Conservation (phyloP, 2,888 invertebrate genomes). For the Drosophila monieri region DNA sequence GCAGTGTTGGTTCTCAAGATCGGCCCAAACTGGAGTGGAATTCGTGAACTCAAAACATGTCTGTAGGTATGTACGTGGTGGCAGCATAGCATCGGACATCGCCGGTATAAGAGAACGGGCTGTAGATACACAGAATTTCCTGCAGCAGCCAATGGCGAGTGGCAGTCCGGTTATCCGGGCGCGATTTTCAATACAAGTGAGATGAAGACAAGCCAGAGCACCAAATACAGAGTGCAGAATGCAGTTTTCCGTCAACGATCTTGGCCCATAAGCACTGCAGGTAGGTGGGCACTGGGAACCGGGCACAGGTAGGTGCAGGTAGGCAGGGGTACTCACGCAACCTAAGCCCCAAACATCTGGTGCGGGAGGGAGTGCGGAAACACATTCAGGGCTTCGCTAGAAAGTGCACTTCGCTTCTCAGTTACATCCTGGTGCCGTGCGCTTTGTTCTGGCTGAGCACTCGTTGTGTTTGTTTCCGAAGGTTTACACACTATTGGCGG, state of each 20-base stretch:
- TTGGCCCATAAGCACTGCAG: constrained; percentile 14
- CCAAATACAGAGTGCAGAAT: constrained; percentile 41
- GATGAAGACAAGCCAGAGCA: constrained; percentile 11
- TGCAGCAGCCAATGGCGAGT: constrained; percentile 43
- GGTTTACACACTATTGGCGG: constrained; percentile 58
- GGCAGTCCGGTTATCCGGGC: constrained; percentile 7
- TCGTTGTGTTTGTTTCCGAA: constrained; percentile 38
- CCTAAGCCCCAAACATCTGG: constrained; percentile 6
- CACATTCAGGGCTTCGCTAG: constrained; percentile 29
- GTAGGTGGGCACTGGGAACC: not conserved
- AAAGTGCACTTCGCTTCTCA: constrained; percentile 20
- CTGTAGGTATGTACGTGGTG: not conserved
- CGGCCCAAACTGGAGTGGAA: constrained; percentile 29
- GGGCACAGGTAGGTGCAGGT: constrained; percentile 12
- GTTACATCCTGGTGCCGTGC: constrained; percentile 31
- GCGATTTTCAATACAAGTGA: constrained; percentile 6
- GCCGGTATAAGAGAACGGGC: constrained; percentile 39
- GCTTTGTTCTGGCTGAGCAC: constrained; percentile 21
- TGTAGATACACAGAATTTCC: constrained; percentile 71
- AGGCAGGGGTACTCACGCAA: constrained; percentile 22
- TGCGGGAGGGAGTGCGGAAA: not conserved
- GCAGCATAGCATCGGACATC: constrained; percentile 31
- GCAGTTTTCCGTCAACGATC: constrained; percentile 47
- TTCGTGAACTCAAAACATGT: constrained; percentile 2
- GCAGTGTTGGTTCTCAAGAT: constrained; percentile 17